Percentiles rank a stretch among this genome's conserved stretches.
Evolutionary conservation across 2,113 vertebrate genomes (phyloP).

Genomic region (Leucosticte australis): DNA sequence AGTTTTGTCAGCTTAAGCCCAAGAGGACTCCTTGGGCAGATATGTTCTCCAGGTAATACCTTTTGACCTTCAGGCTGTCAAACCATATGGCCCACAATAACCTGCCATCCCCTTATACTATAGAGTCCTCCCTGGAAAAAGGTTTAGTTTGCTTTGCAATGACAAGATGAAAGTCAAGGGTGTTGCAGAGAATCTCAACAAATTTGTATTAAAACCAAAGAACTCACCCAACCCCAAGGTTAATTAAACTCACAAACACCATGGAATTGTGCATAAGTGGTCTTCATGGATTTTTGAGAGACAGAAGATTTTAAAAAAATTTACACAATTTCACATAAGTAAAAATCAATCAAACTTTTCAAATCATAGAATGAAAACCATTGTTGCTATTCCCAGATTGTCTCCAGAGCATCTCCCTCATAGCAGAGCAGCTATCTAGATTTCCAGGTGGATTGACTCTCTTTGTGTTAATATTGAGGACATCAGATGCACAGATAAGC

Average conservation of each 20-base stretch:
- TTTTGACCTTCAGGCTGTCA: not conserved
- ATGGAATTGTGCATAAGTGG: not conserved
- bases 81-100: not conserved
- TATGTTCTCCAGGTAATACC: not conserved
- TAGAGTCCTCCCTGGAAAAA: not conserved
- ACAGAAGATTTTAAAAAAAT: not conserved
- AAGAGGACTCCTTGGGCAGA: not conserved
- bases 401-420: not conserved
- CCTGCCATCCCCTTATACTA: not conserved
- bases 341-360: not conserved
- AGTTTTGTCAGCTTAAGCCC: not conserved
- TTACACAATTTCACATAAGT: not conserved
- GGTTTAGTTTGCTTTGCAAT: not conserved
- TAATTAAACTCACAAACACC: not conserved
- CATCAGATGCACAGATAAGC: not conserved
- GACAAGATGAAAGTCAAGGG: not conserved
- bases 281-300: not conserved
- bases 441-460: not conserved
- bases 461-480: not conserved
- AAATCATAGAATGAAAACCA: not conserved
- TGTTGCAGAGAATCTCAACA: not conserved
- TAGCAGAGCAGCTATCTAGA: not conserved
- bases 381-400: not conserved
- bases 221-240: fast-evolving
- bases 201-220: not conserved